Percentiles rank a stretch among this genome's conserved stretches.
phyloP scores from a whole-genome alignment of 1,140 invertebrate genomes.

The Drosophila sp. region DNA sequence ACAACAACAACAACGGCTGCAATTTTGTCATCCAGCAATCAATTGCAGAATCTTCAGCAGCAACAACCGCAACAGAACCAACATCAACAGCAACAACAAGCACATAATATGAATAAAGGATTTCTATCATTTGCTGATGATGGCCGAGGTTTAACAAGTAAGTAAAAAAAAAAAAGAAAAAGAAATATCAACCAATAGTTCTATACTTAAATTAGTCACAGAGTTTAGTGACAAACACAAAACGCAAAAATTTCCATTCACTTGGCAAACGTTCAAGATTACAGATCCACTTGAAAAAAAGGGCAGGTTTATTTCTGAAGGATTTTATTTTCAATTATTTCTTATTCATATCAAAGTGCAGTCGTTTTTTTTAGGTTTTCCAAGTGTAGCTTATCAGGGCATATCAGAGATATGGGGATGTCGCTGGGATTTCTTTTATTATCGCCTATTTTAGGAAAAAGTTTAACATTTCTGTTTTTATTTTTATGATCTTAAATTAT shows the following conservation, averaged over 20 bases:
- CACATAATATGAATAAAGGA: constrained; percentile 96
- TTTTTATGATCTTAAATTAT: not conserved
- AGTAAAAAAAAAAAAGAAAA: constrained; percentile 82
- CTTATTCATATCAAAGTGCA: not conserved
- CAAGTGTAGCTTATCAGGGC: not conserved
- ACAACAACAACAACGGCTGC: constrained; percentile 71
- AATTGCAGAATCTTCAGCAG: constrained; percentile 31
- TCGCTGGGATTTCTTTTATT: constrained; percentile 1
- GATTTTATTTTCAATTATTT: not conserved
- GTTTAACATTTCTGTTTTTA: not conserved
- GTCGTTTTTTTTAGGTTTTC: not conserved
- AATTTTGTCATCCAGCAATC: constrained; percentile 62
- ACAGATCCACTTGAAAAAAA: not conserved
- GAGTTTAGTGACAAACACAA: not conserved
- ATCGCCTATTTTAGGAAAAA: constrained; percentile 6
- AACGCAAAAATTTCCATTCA: not conserved
- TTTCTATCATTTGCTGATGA: constrained; percentile 94
- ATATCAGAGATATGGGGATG: constrained; percentile 8
- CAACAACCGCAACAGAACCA: constrained; percentile 61
- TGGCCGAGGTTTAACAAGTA: constrained; percentile 92
- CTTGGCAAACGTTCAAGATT: not conserved
- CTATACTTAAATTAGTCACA: constrained; percentile 5
- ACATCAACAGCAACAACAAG: constrained; percentile 85
- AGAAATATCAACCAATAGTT: not conserved
- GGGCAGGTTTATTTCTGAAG: too few relatives aligned